Evolutionary conservation across 2,888 invertebrate genomes (phyloP).

Genomic region (Gortyna flavago): DNA sequence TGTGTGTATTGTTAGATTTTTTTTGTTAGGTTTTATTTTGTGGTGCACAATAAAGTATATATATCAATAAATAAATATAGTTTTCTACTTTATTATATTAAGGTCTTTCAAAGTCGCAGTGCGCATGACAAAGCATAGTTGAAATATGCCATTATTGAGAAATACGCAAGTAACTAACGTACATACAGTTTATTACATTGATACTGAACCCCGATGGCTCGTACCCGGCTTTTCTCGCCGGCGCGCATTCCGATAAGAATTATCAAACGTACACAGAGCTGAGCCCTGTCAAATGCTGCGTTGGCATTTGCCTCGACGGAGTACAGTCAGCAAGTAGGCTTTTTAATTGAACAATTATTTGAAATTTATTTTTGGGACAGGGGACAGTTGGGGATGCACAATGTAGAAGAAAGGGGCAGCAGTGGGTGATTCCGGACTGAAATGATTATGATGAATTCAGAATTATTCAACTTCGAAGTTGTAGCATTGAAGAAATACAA

Average conservation of each 20-base stretch:
- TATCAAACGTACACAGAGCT: constrained; percentile 46
- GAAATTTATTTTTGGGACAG: background rate
- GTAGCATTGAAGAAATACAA: background rate
- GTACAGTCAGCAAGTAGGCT: constrained; percentile 10
- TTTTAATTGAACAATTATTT: background rate
- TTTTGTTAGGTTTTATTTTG: too few species aligned
- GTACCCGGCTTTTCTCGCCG: constrained; percentile 15
- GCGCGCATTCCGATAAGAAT: constrained; percentile 17
- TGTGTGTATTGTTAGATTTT: too few species aligned
- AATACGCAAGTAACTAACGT: background rate
- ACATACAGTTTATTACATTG: background rate
- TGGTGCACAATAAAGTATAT: too few species aligned
- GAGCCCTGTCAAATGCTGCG: constrained; percentile 19
- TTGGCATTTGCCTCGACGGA: background rate
- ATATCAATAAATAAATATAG: background rate
- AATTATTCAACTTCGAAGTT: background rate
- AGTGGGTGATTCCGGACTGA: background rate
- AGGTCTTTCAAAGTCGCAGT: background rate
- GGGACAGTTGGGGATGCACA: background rate
- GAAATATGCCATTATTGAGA: background rate
- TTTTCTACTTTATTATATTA: background rate
- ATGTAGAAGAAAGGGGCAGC: background rate
- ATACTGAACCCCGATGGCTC: background rate
- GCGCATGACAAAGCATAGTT: background rate
- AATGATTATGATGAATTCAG: background rate